Evolutionary conservation across 2,797 vertebrate genomes (phyloP).

Genomic region (Monodelphis domestica): DNA sequence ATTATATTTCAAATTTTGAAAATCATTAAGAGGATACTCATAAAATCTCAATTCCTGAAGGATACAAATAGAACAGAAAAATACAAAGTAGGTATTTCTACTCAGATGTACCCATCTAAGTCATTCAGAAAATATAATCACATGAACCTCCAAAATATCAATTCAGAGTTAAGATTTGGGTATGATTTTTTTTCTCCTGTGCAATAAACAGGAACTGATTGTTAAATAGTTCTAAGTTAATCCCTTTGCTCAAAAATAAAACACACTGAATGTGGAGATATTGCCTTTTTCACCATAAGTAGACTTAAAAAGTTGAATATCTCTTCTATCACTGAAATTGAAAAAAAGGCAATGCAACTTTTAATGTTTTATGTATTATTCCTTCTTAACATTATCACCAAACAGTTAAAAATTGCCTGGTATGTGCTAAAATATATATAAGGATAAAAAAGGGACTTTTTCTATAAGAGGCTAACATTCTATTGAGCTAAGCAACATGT

Average conservation of each 20-base stretch:
- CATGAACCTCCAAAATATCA: not conserved
- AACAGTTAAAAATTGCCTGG: not conserved
- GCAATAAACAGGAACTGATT: not conserved
- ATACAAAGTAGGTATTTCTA: too few relatives aligned
- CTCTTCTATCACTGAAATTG: too few relatives aligned
- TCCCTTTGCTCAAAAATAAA: not conserved
- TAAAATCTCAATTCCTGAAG: not conserved
- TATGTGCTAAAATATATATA: not conserved
- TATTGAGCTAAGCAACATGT: not conserved
- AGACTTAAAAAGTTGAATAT: too few relatives aligned
- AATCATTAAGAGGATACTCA: not conserved
- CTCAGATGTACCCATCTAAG: not conserved
- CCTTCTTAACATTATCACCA: too few relatives aligned
- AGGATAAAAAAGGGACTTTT: not conserved
- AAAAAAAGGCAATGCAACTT: too few relatives aligned
- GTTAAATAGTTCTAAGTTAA: not conserved
- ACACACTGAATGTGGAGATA: too few relatives aligned
- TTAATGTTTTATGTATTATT: too few relatives aligned
- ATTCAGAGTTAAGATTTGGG: not conserved
- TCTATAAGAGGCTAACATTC: not conserved
- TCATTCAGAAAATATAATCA: not conserved
- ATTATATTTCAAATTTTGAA: not conserved
- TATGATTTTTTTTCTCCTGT: not conserved
- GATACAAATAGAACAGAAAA: not conserved
- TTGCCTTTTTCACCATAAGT: too few relatives aligned